Evolutionary conservation across 2,888 invertebrate species (phyloP), one percentile per base, ranked within the genome.

Genomic region (Clepsis dumicolana): DNA sequence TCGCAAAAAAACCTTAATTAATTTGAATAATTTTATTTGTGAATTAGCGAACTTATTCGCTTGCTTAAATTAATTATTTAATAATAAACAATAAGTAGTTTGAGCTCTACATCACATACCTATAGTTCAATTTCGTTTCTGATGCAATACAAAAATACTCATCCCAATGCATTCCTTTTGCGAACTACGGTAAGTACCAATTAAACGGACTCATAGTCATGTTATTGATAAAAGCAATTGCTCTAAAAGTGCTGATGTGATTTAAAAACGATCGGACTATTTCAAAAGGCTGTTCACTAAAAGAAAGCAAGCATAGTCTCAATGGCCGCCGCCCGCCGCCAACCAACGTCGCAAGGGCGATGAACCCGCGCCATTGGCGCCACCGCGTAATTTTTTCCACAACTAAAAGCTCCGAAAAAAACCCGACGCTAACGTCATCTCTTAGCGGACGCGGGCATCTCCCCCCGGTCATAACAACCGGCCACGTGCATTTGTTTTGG

Each of bases 401-500:
- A 90, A 92, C 91, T 90, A 90, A 91, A 86, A 79, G 76, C 74
- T 74, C 79, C 74, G 83, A 88, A 92, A 93, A 91, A 88, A 85
- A 77, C 75, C 83, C 91, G 90, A 88, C 74, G 75, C 75, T 86
- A 92, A 90, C 93, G 92, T 87, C 93, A 90, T 93, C 93, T 93
- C 88, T 87, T 90, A 91, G 91, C 91, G 78, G 79, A 73, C 78
- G 82, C 78, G 81, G 80, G 91, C 89, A 89, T 91, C 91, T 91
- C 90, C 87, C 81, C 84, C 80, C 92, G 92, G 92, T 93, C 93
- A 93, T 91, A 93, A 92, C 93, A 93, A 89, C 84, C 88, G 85
- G 79, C 92, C 93, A 93, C 93, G 93, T 93, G 93, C 91, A 93
- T 93, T 93, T 93, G 93, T 93, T 93, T 93, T 93, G 93, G 92